phyloP scores from a whole-genome alignment of 1,140 invertebrate genomes.

The Myzus persicae region DNA sequence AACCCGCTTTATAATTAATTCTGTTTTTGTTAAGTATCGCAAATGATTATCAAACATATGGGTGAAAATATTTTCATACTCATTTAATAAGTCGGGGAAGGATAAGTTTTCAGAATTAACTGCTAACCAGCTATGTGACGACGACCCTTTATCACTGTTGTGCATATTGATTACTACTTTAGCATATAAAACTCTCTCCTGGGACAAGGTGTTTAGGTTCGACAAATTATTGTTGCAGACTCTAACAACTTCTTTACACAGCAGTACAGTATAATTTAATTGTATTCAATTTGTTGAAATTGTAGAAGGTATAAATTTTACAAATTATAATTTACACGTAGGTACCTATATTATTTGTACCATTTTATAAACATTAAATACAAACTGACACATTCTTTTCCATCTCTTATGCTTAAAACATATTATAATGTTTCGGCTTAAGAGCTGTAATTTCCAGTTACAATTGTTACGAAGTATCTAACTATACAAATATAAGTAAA shows the following conservation, averaged over 20 bases:
- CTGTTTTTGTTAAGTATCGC: background rate
- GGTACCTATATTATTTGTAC: too few species aligned
- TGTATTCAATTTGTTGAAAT: background rate
- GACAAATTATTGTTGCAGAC: background rate
- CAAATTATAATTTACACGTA: background rate
- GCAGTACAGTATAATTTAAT: background rate
- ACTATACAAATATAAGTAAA: too few species aligned
- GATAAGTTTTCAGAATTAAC: background rate
- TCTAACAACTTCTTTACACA: background rate
- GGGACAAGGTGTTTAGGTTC: background rate
- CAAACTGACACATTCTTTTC: background rate
- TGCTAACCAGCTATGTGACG: background rate
- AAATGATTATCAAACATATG: background rate
- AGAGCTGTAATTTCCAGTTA: background rate
- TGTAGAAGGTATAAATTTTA: background rate
- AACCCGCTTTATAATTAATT: background rate
- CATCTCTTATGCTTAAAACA: background rate
- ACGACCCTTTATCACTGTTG: background rate
- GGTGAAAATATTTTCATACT: background rate
- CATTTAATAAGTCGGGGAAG: background rate
- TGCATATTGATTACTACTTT: constrained; percentile 28
- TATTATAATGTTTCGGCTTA: background rate
- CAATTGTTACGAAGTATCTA: background rate
- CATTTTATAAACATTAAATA: background rate
- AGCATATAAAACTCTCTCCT: background rate